These are phyloP conservation scores for Syrphus vitripennis DNA, from an alignment of 2,888 invertebrate genomes.

Conservation along the genomic window DNA sequence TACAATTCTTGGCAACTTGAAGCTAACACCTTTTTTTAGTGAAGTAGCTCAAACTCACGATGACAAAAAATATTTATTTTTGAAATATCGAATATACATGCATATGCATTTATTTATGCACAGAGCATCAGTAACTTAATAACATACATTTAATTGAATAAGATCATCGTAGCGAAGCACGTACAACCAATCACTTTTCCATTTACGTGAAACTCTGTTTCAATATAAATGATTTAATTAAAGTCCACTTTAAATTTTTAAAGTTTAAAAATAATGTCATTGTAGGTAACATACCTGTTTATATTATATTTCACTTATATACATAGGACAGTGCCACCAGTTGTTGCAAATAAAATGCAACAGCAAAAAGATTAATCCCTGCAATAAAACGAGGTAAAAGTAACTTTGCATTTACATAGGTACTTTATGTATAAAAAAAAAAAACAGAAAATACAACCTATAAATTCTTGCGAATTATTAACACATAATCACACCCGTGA, in stretches of 20 bases:
- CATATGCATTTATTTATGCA: too few relatives aligned
- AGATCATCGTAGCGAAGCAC: not conserved
- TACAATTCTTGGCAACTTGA: too few relatives aligned
- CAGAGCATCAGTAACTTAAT: too few relatives aligned
- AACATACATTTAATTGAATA: not conserved
- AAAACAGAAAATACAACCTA: not conserved
- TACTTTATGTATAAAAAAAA: not conserved
- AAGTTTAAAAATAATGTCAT: not conserved
- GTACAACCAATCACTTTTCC: not conserved
- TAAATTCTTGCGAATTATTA: slow-evolving; percentile 26
- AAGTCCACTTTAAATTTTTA: not conserved
- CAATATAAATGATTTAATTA: not conserved
- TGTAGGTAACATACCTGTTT: not conserved
- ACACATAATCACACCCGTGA: slow-evolving; percentile 22
- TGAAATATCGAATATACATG: too few relatives aligned
- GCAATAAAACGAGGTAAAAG: too few relatives aligned
- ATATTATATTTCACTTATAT: too few relatives aligned
- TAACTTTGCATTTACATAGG: not conserved
- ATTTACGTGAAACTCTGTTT: not conserved
- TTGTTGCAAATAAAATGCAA: not conserved
- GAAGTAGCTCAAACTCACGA: too few relatives aligned
- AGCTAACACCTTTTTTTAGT: too few relatives aligned
- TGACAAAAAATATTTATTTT: too few relatives aligned
- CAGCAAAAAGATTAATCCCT: not conserved
- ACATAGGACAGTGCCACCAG: not conserved